Base-by-base conservation (phyloP, 2,113 vertebrate genomes). In the Gavia stellata region DNA sequence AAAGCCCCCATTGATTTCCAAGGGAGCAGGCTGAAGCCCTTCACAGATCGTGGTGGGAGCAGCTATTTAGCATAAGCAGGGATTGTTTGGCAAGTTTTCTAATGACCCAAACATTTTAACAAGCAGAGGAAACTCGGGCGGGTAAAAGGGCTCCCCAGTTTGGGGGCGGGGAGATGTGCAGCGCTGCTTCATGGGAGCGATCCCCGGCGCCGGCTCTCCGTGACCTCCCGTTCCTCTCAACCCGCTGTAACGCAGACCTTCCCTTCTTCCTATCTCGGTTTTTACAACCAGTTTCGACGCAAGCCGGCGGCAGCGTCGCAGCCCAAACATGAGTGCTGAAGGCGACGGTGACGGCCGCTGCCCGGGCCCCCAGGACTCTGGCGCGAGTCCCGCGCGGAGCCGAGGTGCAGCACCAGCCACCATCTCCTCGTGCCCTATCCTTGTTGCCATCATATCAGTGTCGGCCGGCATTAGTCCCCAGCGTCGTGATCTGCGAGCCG, bases 21-120 rank as follows among this genome's bases (percentile, higher is more conserved):
- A 84, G 81, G 83, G 77, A 82, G 73, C 65, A 53, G 68, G 53
- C 88, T 96, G 94, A 88, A 92, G 56, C 91, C 73, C 92, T 94
- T 93, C 78, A 91, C 91, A 94, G 86, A 81, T 88, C 50, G 5
- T 92, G 92, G 91, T 93, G 92, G 88, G 83, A 94, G 95, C 86
- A 81, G 88, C 95, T 94, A 86, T 92, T 95, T 92, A 96, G 88
- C 86, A 93, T 95, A 95, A 94, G 86, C 83, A 8, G 91, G 88
- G 88, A 91, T 96, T 95, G 81, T 96, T 93, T 84, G 77, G 55
- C 23, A 93, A 90, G 90, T 90, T 85, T 92, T 96, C 83, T 96
- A 94, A 96, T 90, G 83, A 96, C 80, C 75, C 87, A 94, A 97
- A 95, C 92, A 92, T 94, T 96, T 94, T 93, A 93, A 95, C 90